Evolutionary conservation across 2,888 invertebrate genomes (phyloP).

Genomic region (Leptinotarsa peninsularis): DNA sequence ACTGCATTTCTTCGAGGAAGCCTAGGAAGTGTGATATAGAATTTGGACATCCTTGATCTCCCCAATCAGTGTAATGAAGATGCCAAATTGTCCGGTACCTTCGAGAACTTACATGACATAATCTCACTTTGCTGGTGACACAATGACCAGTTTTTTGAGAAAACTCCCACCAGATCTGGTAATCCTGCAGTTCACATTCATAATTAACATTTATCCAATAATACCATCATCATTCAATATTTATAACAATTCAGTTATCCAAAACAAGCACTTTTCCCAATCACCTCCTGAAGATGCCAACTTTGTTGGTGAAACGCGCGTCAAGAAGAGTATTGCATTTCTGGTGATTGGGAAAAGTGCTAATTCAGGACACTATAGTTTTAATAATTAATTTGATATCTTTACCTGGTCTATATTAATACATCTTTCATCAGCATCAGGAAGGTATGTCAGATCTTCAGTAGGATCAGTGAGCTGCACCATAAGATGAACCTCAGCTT

Average conservation of each 20-base stretch:
- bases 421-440: conserved; percentile 70
- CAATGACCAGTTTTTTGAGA: conserved; percentile 75
- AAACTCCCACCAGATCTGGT: conserved; percentile 78
- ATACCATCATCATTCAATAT: too few species aligned
- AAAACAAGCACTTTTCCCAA: too few species aligned
- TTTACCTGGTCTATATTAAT: conserved; percentile 76
- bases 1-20: conserved; percentile 88
- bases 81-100: conserved; percentile 81
- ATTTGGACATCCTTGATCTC: conserved; percentile 72
- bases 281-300: too few species aligned
- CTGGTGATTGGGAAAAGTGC: too few species aligned
- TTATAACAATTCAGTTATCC: too few species aligned
- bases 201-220: not conserved
- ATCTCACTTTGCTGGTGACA: conserved; percentile 72
- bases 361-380: too few species aligned
- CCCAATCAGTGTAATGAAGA: conserved; percentile 79
- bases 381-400: too few species aligned
- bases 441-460: conserved; percentile 73
- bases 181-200: conserved; percentile 66
- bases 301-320: too few species aligned
- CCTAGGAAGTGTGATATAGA: conserved; percentile 78
- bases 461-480: conserved; percentile 78
- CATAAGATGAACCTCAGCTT: conserved; percentile 85
- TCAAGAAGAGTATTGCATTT: too few species aligned
- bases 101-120: conserved; percentile 70